phyloP scores from a whole-genome alignment of 2,888 invertebrate genomes.

The Scotopteryx bipunctaria region DNA sequence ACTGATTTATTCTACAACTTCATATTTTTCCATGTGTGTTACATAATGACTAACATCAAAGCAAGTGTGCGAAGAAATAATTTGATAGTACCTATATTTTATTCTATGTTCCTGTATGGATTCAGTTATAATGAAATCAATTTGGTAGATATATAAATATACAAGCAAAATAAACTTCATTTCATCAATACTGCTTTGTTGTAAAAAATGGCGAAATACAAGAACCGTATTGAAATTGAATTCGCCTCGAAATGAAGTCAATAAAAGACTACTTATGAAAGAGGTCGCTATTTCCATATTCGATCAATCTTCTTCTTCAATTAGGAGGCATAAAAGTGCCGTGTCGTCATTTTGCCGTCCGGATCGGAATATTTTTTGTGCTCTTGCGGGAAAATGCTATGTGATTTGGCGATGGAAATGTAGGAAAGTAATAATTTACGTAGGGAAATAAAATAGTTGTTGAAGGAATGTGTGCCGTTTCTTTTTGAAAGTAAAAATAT shows the following conservation, averaged over 20 bases:
- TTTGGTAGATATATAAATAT: no score
- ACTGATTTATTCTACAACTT: no score
- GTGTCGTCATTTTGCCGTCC: constrained; percentile 34
- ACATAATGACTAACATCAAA: no score
- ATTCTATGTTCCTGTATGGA: no score
- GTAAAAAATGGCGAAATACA: background rate
- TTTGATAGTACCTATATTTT: no score
- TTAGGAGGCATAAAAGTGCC: constrained; percentile 35
- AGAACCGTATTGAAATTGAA: constrained; percentile 31
- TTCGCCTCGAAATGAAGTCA: constrained; percentile 34
- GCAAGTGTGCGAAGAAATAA: no score
- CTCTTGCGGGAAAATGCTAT: constrained; percentile 9
- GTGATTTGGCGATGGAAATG: constrained; percentile 12
- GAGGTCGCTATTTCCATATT: constrained; percentile 36
- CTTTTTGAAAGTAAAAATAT: background rate
- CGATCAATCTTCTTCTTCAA: constrained; percentile 41
- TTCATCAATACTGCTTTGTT: background rate
- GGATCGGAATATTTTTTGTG: constrained; percentile 27
- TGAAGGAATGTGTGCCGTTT: background rate
- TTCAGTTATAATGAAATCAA: no score
- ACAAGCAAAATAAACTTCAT: no score
- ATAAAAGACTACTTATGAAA: constrained; percentile 36
- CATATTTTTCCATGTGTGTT: no score
- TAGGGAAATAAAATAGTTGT: background rate
- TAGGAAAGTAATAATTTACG: background rate